Conservation (phyloP, 2,113 vertebrate species). For the Hypanus sabinus region DNA sequence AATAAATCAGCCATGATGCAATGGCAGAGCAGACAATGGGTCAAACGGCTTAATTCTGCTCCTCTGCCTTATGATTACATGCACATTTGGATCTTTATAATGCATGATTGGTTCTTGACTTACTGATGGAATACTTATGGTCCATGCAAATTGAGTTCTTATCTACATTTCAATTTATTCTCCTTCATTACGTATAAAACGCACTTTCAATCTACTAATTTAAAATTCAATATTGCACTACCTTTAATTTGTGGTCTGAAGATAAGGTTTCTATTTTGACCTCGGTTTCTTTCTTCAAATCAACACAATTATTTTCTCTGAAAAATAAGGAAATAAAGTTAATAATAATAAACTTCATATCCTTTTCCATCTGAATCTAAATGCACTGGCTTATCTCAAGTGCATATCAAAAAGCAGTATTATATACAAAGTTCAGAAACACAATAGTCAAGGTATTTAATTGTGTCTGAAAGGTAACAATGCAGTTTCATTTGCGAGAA, state of each 20-base stretch:
- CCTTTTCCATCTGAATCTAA: neutral
- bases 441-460: neutral
- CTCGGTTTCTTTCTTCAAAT: slow-evolving; percentile 96
- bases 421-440: neutral
- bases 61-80: neutral
- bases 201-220: neutral
- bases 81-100: neutral
- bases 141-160: neutral
- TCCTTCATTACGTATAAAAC: too few relatives aligned
- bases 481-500: too few relatives aligned
- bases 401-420: neutral
- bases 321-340: slow-evolving; percentile 44
- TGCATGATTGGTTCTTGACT: neutral
- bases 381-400: neutral
- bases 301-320: slow-evolving; percentile 90
- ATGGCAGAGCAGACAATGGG: too few relatives aligned
- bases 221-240: slow-evolving; percentile 54
- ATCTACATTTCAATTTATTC: neutral
- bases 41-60: too few relatives aligned
- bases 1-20: too few relatives aligned
- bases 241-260: slow-evolving; percentile 92
- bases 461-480: too few relatives aligned
- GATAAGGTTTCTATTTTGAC: slow-evolving; percentile 83
- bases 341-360: neutral
- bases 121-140: neutral